phyloP scores from a whole-genome alignment of 2,113 vertebrate species.

The Rynchops niger region DNA sequence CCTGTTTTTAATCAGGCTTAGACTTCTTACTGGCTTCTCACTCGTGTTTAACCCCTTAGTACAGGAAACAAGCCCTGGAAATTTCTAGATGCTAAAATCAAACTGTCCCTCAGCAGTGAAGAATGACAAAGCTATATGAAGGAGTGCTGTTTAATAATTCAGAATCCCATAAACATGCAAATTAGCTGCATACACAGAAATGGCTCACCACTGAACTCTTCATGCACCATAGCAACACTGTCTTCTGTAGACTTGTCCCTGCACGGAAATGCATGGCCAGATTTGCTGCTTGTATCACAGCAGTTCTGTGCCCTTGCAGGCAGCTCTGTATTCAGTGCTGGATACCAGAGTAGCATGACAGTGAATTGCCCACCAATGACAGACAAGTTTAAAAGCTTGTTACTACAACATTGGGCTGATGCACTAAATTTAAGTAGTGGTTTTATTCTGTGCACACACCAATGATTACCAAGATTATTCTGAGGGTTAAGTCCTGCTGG shows the following conservation, averaged over 20 bases:
- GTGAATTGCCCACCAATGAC: background rate
- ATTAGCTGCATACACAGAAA: background rate
- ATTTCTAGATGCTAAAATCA: constrained; percentile 31
- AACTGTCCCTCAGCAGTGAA: background rate
- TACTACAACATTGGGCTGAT: background rate
- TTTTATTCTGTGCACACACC: background rate
- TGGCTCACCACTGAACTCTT: background rate
- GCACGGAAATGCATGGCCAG: background rate
- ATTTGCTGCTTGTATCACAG: background rate
- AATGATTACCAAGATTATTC: background rate
- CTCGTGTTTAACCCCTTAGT: background rate
- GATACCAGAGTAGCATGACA: background rate
- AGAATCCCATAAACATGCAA: constrained; percentile 28
- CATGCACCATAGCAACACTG: background rate
- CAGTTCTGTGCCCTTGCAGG: background rate
- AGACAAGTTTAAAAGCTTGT: background rate
- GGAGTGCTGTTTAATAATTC: background rate
- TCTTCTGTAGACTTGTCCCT: background rate
- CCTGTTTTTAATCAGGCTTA: constrained; percentile 8
- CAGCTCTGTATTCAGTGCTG: background rate
- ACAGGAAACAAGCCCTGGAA: background rate
- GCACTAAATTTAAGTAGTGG: background rate
- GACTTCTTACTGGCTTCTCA: background rate
- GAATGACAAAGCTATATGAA: background rate
- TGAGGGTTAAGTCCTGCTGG: background rate